These are phyloP conservation scores for Dipodomys ordii DNA, from an alignment of 2,113 vertebrate species.

Conservation along the genomic window DNA sequence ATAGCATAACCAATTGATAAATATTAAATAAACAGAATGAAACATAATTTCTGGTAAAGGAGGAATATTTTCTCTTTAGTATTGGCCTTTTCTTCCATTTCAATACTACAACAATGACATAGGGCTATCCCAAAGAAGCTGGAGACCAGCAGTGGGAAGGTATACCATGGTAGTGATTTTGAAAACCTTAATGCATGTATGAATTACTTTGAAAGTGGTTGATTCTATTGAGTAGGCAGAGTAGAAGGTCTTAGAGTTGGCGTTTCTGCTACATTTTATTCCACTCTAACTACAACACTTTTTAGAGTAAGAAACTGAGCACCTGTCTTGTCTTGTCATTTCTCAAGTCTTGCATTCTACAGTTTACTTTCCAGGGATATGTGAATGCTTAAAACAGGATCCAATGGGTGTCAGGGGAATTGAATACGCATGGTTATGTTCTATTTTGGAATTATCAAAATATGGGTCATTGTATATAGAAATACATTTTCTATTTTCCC, in stretches of 20 bases:
- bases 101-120: neutral
- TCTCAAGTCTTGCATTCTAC: neutral
- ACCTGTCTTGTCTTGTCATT: neutral
- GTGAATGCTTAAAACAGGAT: neutral
- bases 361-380: neutral
- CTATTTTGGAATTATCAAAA: conserved; percentile 16
- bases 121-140: neutral
- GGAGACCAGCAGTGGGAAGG: neutral
- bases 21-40: neutral
- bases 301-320: neutral
- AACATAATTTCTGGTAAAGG: conserved; percentile 4
- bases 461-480: neutral
- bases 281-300: neutral
- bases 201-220: neutral
- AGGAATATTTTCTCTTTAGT: neutral
- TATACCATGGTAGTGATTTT: neutral
- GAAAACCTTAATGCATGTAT: neutral
- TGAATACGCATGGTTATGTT: neutral
- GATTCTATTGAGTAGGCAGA: neutral
- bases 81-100: neutral
- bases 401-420: neutral
- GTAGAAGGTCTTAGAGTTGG: neutral
- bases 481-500: neutral
- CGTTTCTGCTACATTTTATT: neutral
- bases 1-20: neutral